Conservation (phyloP, 92 coral and sea anemone genomes). For the Diadumene lineata region DNA sequence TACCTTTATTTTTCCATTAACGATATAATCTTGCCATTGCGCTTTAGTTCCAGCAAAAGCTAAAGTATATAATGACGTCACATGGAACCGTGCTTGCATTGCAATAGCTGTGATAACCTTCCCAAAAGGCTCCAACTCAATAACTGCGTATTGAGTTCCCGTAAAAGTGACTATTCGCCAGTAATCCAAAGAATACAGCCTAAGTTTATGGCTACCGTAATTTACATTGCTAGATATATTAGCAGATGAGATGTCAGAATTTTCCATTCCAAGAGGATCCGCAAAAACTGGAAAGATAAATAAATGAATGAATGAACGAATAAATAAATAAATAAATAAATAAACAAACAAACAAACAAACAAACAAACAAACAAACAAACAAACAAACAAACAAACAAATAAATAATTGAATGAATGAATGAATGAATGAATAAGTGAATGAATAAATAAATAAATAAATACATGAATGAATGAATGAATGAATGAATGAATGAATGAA, state of each 20-base stretch:
- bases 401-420: too few species aligned
- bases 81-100: background rate
- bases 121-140: slow-evolving; percentile 40
- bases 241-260: background rate
- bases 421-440: too few species aligned
- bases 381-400: too few species aligned
- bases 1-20: slow-evolving; percentile 40
- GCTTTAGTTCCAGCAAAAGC: slow-evolving; percentile 28
- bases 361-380: too few species aligned
- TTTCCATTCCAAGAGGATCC: slow-evolving; percentile 55
- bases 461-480: too few species aligned
- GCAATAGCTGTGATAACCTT: slow-evolving; percentile 41
- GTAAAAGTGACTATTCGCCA: background rate
- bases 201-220: background rate
- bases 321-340: too few species aligned
- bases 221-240: slow-evolving; percentile 18
- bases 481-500: too few species aligned
- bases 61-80: slow-evolving; percentile 26
- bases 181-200: slow-evolving; percentile 1
- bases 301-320: too few species aligned
- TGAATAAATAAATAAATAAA: too few species aligned
- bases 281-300: slow-evolving; percentile 24
- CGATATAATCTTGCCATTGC: slow-evolving; percentile 40
- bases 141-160: slow-evolving; percentile 28
- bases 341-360: too few species aligned